Base-by-base conservation (phyloP, 2,888 invertebrate genomes). In the Argynnis bischoffii region DNA sequence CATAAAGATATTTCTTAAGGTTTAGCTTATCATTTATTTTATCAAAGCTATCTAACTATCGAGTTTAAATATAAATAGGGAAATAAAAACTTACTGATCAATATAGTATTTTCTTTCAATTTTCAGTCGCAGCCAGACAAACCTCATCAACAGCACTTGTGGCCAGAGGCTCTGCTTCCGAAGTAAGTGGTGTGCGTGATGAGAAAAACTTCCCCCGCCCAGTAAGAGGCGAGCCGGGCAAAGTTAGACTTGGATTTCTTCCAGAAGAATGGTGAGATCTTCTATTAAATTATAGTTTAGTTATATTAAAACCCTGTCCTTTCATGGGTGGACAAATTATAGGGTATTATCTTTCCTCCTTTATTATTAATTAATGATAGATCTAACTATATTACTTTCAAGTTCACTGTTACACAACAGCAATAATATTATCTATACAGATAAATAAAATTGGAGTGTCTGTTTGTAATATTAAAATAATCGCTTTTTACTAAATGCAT, bases 191-290 rank as follows among this genome's bases (percentile, higher is more conserved):
- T 13, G 94, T 94, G 63, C 92, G 96, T 35, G 97, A 97, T 87
- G 91, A 95, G 75, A 93, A 94, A 71, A 96, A 96, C 87, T 97
- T 95, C 87, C 96, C 97, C 26, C 94, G 96, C 59, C 95, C 95
- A 1, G 93, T 95, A 65, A 94, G 97, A 75, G 95, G 1, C 72
- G 90, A 95, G 75, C 95, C 97, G 21, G 95, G 96, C 70, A 96
- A 96, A 87, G 97, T 98, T 67, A 95, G 99, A 65, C 87, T 98
- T 79, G 98, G 97, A 56, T 97, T 99, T 82, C 80, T 99, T 74
- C 99, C 99, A 54, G 98, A 99, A 78, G 96, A 97, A 92, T 99
- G 98, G 98, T 93, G 72, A 77, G 75, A 63, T 61, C 31, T 21
- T 46, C 6, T 55, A 41, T 11, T 41, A 15, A n/a, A 35, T 31